These are phyloP conservation scores for Tolypeutes matacus DNA, from an alignment of 2,797 vertebrate genomes.

Conservation along the genomic window DNA sequence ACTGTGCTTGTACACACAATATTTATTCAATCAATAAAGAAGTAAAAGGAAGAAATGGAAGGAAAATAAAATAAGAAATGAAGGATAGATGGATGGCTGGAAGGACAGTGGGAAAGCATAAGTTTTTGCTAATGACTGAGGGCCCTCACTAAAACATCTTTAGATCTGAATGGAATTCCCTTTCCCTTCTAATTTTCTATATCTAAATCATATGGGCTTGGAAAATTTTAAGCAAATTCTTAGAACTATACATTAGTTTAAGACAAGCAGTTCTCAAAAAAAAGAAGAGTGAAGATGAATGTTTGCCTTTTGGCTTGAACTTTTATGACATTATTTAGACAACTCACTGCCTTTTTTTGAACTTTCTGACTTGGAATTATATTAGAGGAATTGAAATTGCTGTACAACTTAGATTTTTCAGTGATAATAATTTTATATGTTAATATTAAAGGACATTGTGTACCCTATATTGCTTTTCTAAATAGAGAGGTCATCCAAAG, in stretches of 20 bases:
- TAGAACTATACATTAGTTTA: background rate
- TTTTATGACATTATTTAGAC: background rate
- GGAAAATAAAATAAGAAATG: background rate
- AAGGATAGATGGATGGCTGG: background rate
- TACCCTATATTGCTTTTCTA: background rate
- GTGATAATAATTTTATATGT: background rate
- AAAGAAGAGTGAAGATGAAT: background rate
- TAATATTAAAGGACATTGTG: background rate
- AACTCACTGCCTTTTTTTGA: background rate
- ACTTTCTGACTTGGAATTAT: conserved; percentile 24
- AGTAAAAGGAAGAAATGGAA: background rate
- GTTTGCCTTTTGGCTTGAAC: background rate
- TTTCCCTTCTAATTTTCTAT: background rate
- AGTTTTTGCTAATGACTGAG: background rate
- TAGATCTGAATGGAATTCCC: background rate
- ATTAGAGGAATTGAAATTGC: background rate
- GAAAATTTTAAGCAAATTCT: conserved; percentile 1
- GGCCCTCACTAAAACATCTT: background rate
- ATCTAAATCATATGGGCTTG: background rate
- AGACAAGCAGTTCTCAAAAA: background rate
- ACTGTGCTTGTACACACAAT: background rate
- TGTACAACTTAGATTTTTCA: background rate
- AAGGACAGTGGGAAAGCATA: background rate
- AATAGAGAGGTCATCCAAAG: background rate
- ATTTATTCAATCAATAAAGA: background rate